These are phyloP conservation scores for Pelobates fuscus DNA, from an alignment of 2,113 vertebrate genomes.

Conservation along the genomic window DNA sequence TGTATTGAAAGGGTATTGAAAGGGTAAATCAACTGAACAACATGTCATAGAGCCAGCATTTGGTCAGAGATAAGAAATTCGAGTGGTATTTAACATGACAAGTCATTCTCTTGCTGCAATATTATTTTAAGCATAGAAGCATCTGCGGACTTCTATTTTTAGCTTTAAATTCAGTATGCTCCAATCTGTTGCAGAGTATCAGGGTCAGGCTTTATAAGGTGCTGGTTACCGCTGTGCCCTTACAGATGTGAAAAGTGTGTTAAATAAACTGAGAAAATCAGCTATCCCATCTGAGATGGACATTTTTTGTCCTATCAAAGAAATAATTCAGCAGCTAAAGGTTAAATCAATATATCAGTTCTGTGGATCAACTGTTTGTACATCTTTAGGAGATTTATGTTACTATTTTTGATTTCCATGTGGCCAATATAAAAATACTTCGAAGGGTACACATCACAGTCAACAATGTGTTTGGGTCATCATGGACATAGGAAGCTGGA, in stretches of 20 bases:
- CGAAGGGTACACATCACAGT: no score
- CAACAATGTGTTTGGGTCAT: no score
- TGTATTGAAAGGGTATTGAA: no score
- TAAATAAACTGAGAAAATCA: background rate
- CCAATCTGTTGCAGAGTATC: conserved; percentile 56
- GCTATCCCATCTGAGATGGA: background rate
- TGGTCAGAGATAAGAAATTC: no score
- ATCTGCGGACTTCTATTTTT: conserved; percentile 66
- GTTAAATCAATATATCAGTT: background rate
- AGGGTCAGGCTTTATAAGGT: conserved; percentile 65
- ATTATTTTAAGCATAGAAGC: conserved; percentile 60
- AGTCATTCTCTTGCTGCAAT: conserved; percentile 50
- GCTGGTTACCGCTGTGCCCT: conserved; percentile 41
- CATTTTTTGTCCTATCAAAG: no score
- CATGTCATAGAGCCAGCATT: no score
- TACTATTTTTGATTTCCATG: no score
- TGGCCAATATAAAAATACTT: no score
- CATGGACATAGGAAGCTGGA: no score
- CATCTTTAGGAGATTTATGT: no score
- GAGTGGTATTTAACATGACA: background rate
- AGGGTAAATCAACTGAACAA: no score
- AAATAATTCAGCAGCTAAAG: background rate
- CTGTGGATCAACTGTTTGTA: background rate
- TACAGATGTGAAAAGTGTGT: background rate
- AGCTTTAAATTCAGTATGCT: conserved; percentile 55